These are phyloP conservation scores for Oxyruncus cristatus DNA, from an alignment of 2,113 vertebrate genomes.

Conservation along the genomic window DNA sequence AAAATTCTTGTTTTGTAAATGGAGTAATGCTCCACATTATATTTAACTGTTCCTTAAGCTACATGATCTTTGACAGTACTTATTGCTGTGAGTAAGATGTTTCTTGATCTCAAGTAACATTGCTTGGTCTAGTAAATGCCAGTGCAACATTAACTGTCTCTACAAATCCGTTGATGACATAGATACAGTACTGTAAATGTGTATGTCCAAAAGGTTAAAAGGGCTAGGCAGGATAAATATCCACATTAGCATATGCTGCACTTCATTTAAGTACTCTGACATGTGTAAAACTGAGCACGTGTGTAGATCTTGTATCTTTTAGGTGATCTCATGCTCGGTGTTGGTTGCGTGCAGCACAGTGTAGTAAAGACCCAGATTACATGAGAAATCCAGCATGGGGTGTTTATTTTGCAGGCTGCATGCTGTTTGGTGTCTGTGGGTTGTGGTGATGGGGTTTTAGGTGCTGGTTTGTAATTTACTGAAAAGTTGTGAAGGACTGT, in stretches of 20 bases:
- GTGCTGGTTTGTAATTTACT: neutral
- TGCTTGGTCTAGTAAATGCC: neutral
- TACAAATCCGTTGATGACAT: neutral
- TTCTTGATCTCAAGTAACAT: neutral
- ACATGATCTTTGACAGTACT: neutral
- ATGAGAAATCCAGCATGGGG: rapidly evolving
- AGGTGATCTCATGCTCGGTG: neutral
- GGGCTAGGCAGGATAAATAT: neutral
- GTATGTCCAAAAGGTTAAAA: neutral
- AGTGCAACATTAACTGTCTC: neutral
- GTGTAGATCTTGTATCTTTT: neutral
- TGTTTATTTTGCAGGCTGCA: neutral
- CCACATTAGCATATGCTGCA: neutral
- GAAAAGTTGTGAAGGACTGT: neutral
- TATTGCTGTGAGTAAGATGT: neutral
- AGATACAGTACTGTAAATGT: neutral
- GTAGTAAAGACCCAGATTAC: neutral
- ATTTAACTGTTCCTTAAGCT: neutral
- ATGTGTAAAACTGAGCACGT: neutral
- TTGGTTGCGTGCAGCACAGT: neutral
- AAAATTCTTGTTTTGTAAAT: neutral
- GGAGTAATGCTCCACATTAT: neutral
- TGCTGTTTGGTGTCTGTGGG: neutral
- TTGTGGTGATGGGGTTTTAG: neutral
- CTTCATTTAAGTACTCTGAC: neutral